Conservation (phyloP, 2,797 vertebrate species). For the Phrynocephalus forsythii region DNA sequence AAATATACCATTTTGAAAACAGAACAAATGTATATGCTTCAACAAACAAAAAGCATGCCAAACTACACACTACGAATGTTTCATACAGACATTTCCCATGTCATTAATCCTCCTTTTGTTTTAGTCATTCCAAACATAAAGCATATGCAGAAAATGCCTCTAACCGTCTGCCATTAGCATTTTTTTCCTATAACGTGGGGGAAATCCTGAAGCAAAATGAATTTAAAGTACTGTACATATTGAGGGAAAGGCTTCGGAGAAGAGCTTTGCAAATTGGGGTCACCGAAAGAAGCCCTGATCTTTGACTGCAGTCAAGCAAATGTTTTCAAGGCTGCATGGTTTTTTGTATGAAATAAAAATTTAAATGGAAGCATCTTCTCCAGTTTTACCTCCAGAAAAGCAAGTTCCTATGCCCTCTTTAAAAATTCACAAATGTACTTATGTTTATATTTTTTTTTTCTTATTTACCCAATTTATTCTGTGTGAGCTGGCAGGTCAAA, state of each 20-base stretch:
- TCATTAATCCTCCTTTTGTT: slow-evolving; percentile 12
- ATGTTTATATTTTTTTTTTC: too few relatives aligned
- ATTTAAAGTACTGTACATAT: slow-evolving; percentile 13
- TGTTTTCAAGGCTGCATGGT: not conserved
- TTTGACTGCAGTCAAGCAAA: not conserved
- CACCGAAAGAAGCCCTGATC: not conserved
- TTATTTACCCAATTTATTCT: not conserved
- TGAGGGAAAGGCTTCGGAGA: not conserved
- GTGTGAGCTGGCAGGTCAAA: not conserved
- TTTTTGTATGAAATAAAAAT: not conserved
- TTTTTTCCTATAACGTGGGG: not conserved
- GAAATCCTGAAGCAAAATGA: not conserved
- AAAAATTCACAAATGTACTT: not conserved
- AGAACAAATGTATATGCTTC: slow-evolving; percentile 7
- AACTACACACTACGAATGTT: slow-evolving; percentile 29
- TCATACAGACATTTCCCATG: slow-evolving; percentile 17
- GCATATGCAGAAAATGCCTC: not conserved
- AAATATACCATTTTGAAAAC: not conserved
- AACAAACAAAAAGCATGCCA: slow-evolving; percentile 23
- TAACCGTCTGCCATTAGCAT: too few relatives aligned
- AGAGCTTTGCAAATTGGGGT: not conserved
- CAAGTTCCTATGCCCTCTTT: not conserved
- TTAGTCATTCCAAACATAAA: slow-evolving; percentile 7
- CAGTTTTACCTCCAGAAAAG: not conserved
- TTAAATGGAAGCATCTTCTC: not conserved